Evolutionary conservation across 2,113 vertebrate genomes (phyloP).

Genomic region (Nothobranchius kuhntae): DNA sequence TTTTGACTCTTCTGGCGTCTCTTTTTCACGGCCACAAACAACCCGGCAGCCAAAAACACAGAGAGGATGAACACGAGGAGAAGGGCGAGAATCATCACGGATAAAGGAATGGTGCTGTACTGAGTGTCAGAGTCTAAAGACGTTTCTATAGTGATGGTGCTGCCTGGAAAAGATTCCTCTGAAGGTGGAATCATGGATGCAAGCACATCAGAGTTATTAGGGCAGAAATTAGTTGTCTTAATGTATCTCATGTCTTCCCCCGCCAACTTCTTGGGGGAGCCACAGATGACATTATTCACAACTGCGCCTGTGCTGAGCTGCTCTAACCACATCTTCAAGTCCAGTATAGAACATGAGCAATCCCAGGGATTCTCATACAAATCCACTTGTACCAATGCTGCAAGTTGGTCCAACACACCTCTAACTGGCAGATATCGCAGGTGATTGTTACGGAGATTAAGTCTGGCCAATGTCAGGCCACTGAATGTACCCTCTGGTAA

Average conservation of each 20-base stretch:
- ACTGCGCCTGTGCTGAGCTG: constrained; percentile 91
- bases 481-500: constrained; percentile 88
- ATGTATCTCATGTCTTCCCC: constrained; percentile 91
- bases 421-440: constrained; percentile 88
- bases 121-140: constrained; percentile 81
- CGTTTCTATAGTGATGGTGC: constrained; percentile 85
- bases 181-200: constrained; percentile 88
- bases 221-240: constrained; percentile 86
- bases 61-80: constrained; percentile 94
- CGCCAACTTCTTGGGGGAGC: constrained; percentile 89
- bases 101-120: constrained; percentile 86
- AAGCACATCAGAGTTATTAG: constrained; percentile 87
- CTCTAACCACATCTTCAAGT: constrained; percentile 93
- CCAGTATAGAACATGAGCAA: constrained; percentile 90
- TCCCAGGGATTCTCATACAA: constrained; percentile 98
- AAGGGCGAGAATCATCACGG: constrained; percentile 92
- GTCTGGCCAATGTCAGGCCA: constrained; percentile 87
- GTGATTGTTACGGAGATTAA: constrained; percentile 93
- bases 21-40: constrained; percentile 92
- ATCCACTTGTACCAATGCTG: constrained; percentile 93
- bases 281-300: constrained; percentile 93
- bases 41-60: constrained; percentile 91
- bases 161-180: constrained; percentile 81
- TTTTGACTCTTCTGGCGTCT: constrained; percentile 87
- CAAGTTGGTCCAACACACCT: constrained; percentile 90